Evolutionary conservation across 2,888 invertebrate species (phyloP).

Genomic region (Hoplodrina ambigua): DNA sequence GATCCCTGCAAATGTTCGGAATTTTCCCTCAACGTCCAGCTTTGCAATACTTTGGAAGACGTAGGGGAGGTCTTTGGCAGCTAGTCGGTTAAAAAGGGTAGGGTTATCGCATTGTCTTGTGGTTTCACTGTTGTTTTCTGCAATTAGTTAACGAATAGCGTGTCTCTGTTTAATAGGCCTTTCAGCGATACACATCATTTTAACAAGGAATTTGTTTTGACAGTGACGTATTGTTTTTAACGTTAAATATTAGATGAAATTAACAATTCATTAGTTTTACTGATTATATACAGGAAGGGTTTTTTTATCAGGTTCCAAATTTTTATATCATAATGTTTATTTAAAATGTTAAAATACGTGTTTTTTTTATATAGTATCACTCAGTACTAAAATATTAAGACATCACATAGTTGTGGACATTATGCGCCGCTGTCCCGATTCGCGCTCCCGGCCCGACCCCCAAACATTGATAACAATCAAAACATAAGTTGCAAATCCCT

Average conservation of each 20-base stretch:
- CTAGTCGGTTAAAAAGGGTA: conserved; percentile 73
- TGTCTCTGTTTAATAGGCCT: conserved; percentile 86
- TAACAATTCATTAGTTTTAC: too few relatives aligned
- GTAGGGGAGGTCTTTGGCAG: conserved; percentile 64
- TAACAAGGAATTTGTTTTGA: conserved; percentile 67
- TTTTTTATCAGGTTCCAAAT: too few relatives aligned
- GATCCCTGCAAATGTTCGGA: conserved; percentile 62
- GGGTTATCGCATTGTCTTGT: conserved; percentile 82
- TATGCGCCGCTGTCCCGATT: too few relatives aligned
- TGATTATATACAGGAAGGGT: too few relatives aligned
- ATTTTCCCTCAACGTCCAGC: conserved; percentile 25
- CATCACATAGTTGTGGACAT: too few relatives aligned
- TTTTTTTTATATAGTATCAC: too few relatives aligned
- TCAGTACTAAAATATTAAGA: too few relatives aligned
- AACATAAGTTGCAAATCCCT: too few relatives aligned
- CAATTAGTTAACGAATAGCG: conserved; percentile 85
- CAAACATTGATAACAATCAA: too few relatives aligned
- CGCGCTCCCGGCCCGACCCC: too few relatives aligned
- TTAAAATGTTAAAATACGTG: too few relatives aligned
- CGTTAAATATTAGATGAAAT: background rate
- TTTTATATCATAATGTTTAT: too few relatives aligned
- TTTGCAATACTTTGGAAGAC: conserved; percentile 34
- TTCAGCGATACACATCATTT: conserved; percentile 77
- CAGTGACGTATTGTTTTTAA: conserved; percentile 61
- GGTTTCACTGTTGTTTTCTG: conserved; percentile 88